phyloP scores from a whole-genome alignment of 2,797 vertebrate species.

The Crocodylus rhombifer region DNA sequence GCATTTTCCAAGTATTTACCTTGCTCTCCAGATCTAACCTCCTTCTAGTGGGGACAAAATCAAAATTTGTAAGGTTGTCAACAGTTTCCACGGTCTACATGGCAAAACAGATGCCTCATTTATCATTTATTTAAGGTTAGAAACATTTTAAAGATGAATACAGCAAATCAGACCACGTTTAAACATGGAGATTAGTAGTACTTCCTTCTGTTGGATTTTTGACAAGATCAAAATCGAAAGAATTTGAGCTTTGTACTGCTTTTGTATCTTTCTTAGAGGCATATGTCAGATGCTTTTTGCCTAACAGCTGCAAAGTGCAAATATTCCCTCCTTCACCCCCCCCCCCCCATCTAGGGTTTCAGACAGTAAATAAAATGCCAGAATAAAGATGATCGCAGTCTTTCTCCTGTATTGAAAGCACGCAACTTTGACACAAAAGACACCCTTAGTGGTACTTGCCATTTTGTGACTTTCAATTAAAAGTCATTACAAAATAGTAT shows the following conservation, averaged over 20 bases:
- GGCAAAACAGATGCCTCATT: too few species aligned
- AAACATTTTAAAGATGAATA: too few species aligned
- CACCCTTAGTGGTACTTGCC: neutral
- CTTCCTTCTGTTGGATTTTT: neutral
- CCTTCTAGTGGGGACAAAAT: too few species aligned
- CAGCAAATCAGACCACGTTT: too few species aligned
- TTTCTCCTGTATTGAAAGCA: accelerated
- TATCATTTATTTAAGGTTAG: too few species aligned
- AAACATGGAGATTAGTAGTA: too few species aligned
- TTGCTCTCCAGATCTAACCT: too few species aligned
- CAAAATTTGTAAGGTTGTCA: too few species aligned
- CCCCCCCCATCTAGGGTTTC: neutral
- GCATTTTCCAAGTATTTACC: too few species aligned
- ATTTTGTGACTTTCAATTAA: neutral
- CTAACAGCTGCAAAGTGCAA: neutral
- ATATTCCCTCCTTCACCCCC: neutral
- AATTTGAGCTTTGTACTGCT: neutral
- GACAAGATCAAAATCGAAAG: neutral
- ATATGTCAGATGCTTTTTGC: neutral
- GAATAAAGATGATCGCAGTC: slow-evolving; percentile 37
- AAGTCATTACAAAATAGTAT: neutral
- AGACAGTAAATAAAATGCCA: neutral
- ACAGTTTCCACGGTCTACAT: too few species aligned
- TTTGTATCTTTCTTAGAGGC: neutral
- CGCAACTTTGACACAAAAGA: neutral